Percentiles rank a stretch among this genome's conserved stretches.
phyloP scores from a whole-genome alignment of 2,113 vertebrate species.

The Seriola dumerili region DNA sequence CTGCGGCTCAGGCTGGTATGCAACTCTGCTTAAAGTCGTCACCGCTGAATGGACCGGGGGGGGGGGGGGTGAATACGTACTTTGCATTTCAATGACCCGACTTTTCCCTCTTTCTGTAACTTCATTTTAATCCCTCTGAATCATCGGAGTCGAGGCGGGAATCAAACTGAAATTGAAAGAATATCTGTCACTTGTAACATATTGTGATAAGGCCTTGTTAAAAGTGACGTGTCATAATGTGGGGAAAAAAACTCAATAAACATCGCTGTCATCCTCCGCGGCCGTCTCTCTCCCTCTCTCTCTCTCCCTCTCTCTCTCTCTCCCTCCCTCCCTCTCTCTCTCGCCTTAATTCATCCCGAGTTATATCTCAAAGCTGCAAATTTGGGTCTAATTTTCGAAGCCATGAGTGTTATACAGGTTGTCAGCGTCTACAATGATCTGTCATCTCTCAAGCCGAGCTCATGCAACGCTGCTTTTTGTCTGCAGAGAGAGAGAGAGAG shows the following conservation, averaged over 20 bases:
- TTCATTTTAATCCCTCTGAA: slow-evolving; percentile 53
- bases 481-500: slow-evolving; percentile 7
- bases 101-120: slow-evolving; percentile 1
- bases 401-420: slow-evolving; percentile 63
- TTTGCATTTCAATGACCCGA: slow-evolving; percentile 65
- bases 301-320: background rate
- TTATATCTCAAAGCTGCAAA: slow-evolving; percentile 53
- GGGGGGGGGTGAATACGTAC: slow-evolving; percentile 13
- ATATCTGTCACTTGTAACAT: slow-evolving; percentile 48
- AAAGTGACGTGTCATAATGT: slow-evolving; percentile 57
- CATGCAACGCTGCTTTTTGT: slow-evolving; percentile 32
- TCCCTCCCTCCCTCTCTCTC: slow-evolving; percentile 4
- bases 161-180: slow-evolving; percentile 44
- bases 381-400: slow-evolving; percentile 59
- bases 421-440: slow-evolving; percentile 62
- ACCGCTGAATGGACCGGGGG: slow-evolving; percentile 33
- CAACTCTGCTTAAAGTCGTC: slow-evolving; percentile 58
- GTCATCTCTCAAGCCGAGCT: slow-evolving; percentile 49
- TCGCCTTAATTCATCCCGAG: slow-evolving; percentile 52
- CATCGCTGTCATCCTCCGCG: slow-evolving; percentile 40
- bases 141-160: slow-evolving; percentile 26
- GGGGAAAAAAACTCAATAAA: slow-evolving; percentile 46
- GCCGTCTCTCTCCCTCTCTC: background rate
- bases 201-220: slow-evolving; percentile 51
- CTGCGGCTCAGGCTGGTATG: slow-evolving; percentile 53